Evolutionary conservation across 2,888 invertebrate species (phyloP).

Genomic region (Callimorpha dominula): DNA sequence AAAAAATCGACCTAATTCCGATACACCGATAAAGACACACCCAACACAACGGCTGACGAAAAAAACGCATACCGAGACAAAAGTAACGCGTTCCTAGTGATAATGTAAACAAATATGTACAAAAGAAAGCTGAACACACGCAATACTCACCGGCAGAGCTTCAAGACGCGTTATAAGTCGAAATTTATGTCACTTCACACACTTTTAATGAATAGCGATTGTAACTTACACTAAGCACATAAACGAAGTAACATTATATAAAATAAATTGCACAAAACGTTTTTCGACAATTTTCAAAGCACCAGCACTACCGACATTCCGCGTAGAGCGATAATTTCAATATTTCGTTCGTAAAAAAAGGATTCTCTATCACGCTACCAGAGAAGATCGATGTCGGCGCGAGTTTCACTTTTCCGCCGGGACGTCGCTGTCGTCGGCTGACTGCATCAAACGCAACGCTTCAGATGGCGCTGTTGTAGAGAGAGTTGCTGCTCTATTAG

Average conservation of each 20-base stretch:
- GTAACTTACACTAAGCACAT: conserved; percentile 82
- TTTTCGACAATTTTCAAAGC: conserved; percentile 71
- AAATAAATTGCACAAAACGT: conserved; percentile 77
- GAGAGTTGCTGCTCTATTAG: conserved; percentile 53
- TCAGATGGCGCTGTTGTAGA: conserved; percentile 66
- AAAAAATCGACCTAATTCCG: conserved; percentile 70
- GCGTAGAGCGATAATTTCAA: conserved; percentile 73
- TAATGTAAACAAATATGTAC: conserved; percentile 62
- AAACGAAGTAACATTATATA: conserved; percentile 76
- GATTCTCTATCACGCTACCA: conserved; percentile 74
- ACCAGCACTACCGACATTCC: conserved; percentile 84
- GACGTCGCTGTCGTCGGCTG: conserved; percentile 62
- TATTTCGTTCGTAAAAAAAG: conserved; percentile 78
- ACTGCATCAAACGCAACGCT: conserved; percentile 45
- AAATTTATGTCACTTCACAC: conserved; percentile 75
- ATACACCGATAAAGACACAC: conserved; percentile 73
- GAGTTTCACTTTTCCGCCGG: conserved; percentile 74
- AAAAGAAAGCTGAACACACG: conserved; percentile 62
- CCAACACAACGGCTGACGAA: conserved; percentile 61
- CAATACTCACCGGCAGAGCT: conserved; percentile 77
- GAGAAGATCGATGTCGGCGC: conserved; percentile 82
- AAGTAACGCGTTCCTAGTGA: conserved; percentile 52
- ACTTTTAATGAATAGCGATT: conserved; percentile 67
- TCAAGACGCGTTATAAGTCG: conserved; percentile 65
- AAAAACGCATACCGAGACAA: conserved; percentile 52